Base-by-base conservation (phyloP, 2,113 vertebrate species). In the Zosterops pallidus region DNA sequence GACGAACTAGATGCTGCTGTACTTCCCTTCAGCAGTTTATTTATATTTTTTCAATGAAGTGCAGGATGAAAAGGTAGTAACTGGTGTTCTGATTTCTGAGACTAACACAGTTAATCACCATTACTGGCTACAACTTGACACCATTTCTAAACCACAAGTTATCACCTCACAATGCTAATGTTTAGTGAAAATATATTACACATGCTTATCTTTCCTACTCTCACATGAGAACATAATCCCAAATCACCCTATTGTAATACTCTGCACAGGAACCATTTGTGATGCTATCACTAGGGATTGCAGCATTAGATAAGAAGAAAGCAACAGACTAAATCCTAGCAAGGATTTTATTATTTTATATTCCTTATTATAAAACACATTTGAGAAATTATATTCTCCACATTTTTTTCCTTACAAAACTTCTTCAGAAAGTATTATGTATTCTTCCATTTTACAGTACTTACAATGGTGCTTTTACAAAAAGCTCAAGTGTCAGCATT, bases 281-380 rank as follows among this genome's bases (percentile, higher is more conserved):
- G 84, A 90, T 83, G 70, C 24, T 55, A 90, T 69, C 95, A 91
- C 46, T 49, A 90, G 70, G 39, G 78, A 91, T 25, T 80, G 78
- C 42, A 80, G 79, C 44, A 85, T 71, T 85, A 94, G 70, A 55
- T 86, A 93, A 85, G 46, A 87, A 91, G 76, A 92, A 92, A 63
- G 37, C 49, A 95, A 72, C 14, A 83, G 37, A 89, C 67, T 76
- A 88, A 80, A 87, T 85, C 39, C 23, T 59, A 91, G 42, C 39
- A 85, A 70, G 67, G 22, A 74, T 80, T 90, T 81, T 52, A 63
- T 81, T 91, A 90, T 86, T 74, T 65, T 56, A 56, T 89, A 59
- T 35, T 94, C 24, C 37, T 76, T 75, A 88, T 59, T 44, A 76
- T 37, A 74, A 89, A 82, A 60, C 5, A 85, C 4, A 57, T 28